Evolutionary conservation across 2,888 invertebrate species (phyloP).

Genomic region (Phortica okadai): DNA sequence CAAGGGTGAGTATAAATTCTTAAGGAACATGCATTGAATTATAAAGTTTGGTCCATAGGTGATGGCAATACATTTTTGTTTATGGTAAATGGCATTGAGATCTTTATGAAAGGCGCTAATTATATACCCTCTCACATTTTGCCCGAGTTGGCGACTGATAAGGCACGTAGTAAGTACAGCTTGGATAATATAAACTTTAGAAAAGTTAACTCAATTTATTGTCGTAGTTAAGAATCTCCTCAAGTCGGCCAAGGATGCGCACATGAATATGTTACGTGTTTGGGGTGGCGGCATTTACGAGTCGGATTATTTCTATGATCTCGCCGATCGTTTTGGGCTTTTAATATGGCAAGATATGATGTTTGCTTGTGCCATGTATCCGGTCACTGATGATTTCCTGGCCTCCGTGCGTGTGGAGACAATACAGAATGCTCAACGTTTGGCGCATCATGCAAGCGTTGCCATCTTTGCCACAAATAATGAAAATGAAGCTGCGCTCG

Average conservation of each 20-base stretch:
- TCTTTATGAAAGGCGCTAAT: conserved; percentile 97
- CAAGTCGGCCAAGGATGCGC: conserved; percentile 82
- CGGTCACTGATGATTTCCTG: conserved; percentile 84
- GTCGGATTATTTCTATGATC: conserved; percentile 90
- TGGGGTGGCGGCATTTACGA: conserved; percentile 99
- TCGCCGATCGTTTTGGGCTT: conserved; percentile 92
- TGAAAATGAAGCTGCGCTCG: conserved; percentile 94
- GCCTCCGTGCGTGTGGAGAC: conserved; percentile 86
- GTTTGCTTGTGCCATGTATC: conserved; percentile 98
- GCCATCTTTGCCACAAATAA: conserved; percentile 97
- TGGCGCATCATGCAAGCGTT: conserved; percentile 92
- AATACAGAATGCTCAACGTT: conserved; percentile 86
- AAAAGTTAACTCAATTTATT: background rate
- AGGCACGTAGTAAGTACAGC: conserved; percentile 45
- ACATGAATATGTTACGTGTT: conserved; percentile 96
- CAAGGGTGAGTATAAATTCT: conserved; percentile 31
- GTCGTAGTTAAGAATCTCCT: conserved; percentile 80
- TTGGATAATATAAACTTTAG: background rate
- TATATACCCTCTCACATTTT: conserved; percentile 93
- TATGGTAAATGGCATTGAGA: conserved; percentile 87
- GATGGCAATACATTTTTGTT: conserved; percentile 90
- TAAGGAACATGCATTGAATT: background rate
- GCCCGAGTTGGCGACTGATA: conserved; percentile 81
- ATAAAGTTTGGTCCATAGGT: conserved; percentile 64
- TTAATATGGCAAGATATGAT: conserved; percentile 98